Evolutionary conservation across 2,113 vertebrate species (phyloP), one percentile per base, ranked within the genome.

Genomic region (Paradisaea rubra): DNA sequence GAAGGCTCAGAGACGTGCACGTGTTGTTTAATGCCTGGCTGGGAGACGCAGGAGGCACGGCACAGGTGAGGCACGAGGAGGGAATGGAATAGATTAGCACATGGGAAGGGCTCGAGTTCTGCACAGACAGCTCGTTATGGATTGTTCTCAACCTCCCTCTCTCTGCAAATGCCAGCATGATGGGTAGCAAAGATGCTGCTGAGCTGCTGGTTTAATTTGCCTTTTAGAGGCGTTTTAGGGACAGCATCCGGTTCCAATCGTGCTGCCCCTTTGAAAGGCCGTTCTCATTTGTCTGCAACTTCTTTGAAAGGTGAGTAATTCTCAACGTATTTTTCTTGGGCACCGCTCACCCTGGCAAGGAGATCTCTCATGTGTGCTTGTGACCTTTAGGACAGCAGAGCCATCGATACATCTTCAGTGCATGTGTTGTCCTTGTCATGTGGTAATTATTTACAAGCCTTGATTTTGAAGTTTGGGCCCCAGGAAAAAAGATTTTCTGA

Each of bases 321-420:
- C 68, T 93, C 68, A 73, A 0, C 1, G 8, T 20, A 50, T 91
- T 91, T 86, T 91, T 91, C 91, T 63, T 91, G 39, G 42, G 35
- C 76, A 72, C 24, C 15, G 35, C 41, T 95, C 60, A 61, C 47
- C 47, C 33, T 56, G 52, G 66, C 37, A 81, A 91, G 50, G 60
- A 89, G 65, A 92, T 92, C 83, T 84, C 91, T 92, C 41, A 44
- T 64, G 52, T 74, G 7, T 39, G 41, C 54, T 86, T 54, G 25
- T 83, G 91, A 85, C 93, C 89, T 94, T 94, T 96, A 72, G 86
- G 93, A 91, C 89, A 89, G 41, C 86, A 79, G 30, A 54, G 42
- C 35, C 47, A 35, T 89, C 4, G 0, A 77, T 94, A 52, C 20
- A 61, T 93, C 89, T 80, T 85, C 23, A 9, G 44, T 44, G 35